Base-by-base conservation (phyloP, 1,140 invertebrate genomes). In the Papilio xuthus region DNA sequence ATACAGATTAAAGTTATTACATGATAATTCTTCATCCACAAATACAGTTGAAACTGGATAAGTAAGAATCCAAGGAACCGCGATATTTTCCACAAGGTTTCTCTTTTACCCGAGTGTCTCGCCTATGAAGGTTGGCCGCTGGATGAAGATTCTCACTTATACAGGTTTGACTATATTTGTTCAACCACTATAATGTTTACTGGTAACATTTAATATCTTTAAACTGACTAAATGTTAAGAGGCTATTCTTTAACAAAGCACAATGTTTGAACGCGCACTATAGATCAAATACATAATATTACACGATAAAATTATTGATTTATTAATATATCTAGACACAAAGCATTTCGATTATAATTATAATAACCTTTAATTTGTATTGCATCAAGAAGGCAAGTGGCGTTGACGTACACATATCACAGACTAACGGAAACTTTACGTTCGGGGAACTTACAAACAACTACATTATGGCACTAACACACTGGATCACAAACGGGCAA, bases 391-490 rank as follows among this genome's bases (percentile, higher is more conserved):
- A 92, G 88, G 88, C 89, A 89, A 90, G 89, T 81, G 79, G 83
- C 85, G 86, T 88, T 87, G 86, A 90, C 87, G 88, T 87, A 88
- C 85, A 86, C 83, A 82, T 93, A 93, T 93, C 92, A 93, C 92
- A 93, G 92, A 90, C 92, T 93, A 93, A 93, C 90, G 87, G 86
- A 93, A 92, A 86, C 85, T 89, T 89, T 86, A 91, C 81, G 85
- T 77, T n/a, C 32, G 85, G 89, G 86, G 77, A 86, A 90, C 88
- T 88, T 87, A 92, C 82, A 85, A 85, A 86, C 84, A n/a, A 89
- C 91, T 93, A 92, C 91, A 84, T 85, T 92, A 93, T 93, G 92
- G 92, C 92, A 93, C 92, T 93, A 93, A 89, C 81, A 84, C 76
- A 86, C 91, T 90, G 91, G 89, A 85, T 83, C 84, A 83, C 85